Evolutionary conservation across 1,140 invertebrate genomes (phyloP).

Genomic region (Drosophila bifasciata): DNA sequence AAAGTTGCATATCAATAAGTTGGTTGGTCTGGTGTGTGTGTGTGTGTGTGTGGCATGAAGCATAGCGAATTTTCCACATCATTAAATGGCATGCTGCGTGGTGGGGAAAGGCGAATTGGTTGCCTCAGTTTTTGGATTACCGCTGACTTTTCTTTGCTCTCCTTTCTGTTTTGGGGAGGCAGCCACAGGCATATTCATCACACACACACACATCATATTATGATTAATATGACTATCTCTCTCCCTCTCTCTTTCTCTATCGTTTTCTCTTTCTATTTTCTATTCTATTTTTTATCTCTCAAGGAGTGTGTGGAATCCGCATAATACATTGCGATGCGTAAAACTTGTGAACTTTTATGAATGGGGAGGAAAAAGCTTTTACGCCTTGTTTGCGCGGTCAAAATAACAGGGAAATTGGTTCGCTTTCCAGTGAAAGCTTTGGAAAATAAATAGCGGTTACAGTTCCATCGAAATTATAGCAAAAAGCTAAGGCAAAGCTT

Average conservation of each 20-base stretch:
- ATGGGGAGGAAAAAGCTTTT: constrained; percentile 50
- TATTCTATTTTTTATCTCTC: constrained; percentile 1
- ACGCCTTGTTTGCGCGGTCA: constrained; percentile 44
- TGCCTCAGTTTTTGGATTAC: constrained; percentile 24
- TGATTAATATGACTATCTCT: constrained; percentile 55
- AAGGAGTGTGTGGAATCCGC: constrained; percentile 12
- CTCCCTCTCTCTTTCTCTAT: constrained; percentile 1
- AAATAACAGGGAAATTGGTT: constrained; percentile 27
- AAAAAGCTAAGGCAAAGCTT: constrained; percentile 44
- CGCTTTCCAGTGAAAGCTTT: constrained; percentile 48
- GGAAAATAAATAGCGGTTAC: constrained; percentile 52
- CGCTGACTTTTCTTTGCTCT: not conserved
- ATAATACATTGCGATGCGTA: constrained; percentile 28
- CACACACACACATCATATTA: constrained; percentile 65
- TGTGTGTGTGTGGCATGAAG: no score
- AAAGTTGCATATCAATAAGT: constrained; percentile 48
- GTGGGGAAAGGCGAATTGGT: constrained; percentile 38
- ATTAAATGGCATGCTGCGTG: constrained; percentile 62
- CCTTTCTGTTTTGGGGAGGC: constrained; percentile 22
- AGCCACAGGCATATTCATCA: constrained; percentile 63
- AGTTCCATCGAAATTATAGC: constrained; percentile 36
- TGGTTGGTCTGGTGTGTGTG: no score
- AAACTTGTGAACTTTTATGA: constrained; percentile 54
- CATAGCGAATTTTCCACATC: constrained; percentile 71
- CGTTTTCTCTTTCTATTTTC: not conserved